phyloP scores from a whole-genome alignment of 2,888 invertebrate species.

The Aleiodes alternator region DNA sequence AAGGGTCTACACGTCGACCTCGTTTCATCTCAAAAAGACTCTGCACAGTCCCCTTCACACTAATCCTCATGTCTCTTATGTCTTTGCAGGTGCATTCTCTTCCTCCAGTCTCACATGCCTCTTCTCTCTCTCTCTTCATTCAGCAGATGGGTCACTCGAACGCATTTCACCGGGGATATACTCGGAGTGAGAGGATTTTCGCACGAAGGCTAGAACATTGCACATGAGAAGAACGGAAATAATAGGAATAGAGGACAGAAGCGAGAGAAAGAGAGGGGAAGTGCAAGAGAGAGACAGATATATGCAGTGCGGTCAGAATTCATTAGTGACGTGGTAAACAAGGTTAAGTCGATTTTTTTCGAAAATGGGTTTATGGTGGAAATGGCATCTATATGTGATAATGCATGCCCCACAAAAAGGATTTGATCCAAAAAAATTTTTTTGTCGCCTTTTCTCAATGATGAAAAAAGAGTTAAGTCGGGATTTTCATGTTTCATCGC shows the following conservation, averaged over 20 bases:
- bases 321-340: no score
- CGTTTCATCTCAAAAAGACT: slow-evolving; percentile 21
- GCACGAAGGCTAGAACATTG: slow-evolving; percentile 55
- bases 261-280: slow-evolving; percentile 57
- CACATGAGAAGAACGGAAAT: slow-evolving; percentile 42
- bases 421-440: no score
- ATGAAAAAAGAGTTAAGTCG: no score
- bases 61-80: slow-evolving; percentile 32
- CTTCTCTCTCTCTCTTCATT: slow-evolving; percentile 7
- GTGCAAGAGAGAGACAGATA: slow-evolving; percentile 56
- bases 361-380: no score
- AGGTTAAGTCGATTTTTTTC: no score
- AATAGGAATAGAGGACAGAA: slow-evolving; percentile 36
- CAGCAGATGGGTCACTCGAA: slow-evolving; percentile 59
- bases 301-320: slow-evolving; percentile 67
- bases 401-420: no score
- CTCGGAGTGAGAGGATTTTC: slow-evolving; percentile 23
- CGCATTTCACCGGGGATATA: slow-evolving; percentile 22
- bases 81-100: slow-evolving; percentile 66
- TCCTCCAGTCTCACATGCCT: no score
- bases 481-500: no score
- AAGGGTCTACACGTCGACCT: slow-evolving; percentile 2
- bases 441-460: no score
- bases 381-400: no score
- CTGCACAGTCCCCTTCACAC: slow-evolving; percentile 21